These are phyloP conservation scores for Ara ararauna DNA, from an alignment of 2,797 vertebrate species.

Conservation along the genomic window DNA sequence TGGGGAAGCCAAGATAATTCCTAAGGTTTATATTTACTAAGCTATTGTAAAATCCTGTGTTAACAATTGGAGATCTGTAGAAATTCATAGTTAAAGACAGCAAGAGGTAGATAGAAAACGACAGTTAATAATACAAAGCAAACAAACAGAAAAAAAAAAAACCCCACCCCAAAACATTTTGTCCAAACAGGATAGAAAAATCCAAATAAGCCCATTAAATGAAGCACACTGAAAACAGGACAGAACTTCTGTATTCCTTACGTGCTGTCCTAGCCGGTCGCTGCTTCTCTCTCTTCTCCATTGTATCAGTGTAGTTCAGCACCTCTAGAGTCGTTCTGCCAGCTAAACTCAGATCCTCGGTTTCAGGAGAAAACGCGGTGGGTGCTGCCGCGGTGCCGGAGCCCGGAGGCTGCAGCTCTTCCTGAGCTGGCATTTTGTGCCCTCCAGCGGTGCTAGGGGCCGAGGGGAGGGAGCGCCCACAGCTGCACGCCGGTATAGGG, in stretches of 20 bases:
- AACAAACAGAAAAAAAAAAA: neutral
- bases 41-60: neutral
- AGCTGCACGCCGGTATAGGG: constrained; percentile 5
- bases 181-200: neutral
- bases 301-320: constrained; percentile 9
- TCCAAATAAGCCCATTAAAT: neutral
- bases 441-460: constrained; percentile 68
- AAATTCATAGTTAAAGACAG: neutral
- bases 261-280: neutral
- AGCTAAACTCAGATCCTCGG: constrained; percentile 16
- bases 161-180: neutral
- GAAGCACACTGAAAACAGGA: neutral
- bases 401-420: neutral
- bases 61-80: neutral
- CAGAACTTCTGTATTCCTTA: neutral
- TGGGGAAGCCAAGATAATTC: neutral
- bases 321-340: neutral
- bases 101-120: neutral
- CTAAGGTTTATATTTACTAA: neutral
- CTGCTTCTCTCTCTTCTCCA: neutral
- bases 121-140: neutral
- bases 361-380: neutral
- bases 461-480: neutral
- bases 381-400: neutral
- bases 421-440: constrained; percentile 58